Evolutionary conservation across 2,888 invertebrate species (phyloP), one percentile per base, ranked within the genome.

Genomic region (Drosophila ezoana): DNA sequence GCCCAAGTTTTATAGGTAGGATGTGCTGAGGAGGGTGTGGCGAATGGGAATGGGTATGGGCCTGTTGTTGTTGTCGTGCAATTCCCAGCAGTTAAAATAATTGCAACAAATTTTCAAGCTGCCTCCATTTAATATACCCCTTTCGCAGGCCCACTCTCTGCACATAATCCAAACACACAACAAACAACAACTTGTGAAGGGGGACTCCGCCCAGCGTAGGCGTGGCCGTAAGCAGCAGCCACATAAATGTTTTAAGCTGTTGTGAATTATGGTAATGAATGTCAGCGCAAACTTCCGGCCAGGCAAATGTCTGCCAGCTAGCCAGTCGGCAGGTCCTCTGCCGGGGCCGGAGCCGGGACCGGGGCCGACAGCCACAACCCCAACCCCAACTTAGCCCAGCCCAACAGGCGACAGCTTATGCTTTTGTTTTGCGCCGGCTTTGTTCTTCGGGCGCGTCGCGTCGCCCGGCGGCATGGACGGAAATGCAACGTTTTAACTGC

Each of bases 251-350:
- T 84, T 81, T 74, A 86, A 85, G 86, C 85, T 83, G 80, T 83
- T 86, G 87, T 86, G 81, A 83, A 85, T 86, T 86, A 86, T 86
- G 86, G 82, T 86, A 86, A 85, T 86, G 81, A 87, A 87, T 86
- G 86, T 86, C 86, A 85, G 86, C 74, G 70, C 86, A 75, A 86
- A 86, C 84, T 85, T 86, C 84, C 84, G 84, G 75, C 51, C 52
- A 32, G 40, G 44, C 57, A 16, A 70, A 66, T 60, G 54, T 49
- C 61, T 14, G 59, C 60, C 61, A 61, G 58, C 18, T 45, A 47
- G 63, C 49, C 49, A 38, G 23, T 23, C 35, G 13, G 35, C 13
- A 33, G 33, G 33, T 33, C 11, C 33, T 23, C 23, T 28, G 8
- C 2, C 23, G 23, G 23, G 28, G 28, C 2, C 8, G 28, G 28